Conservation (phyloP, 2,797 vertebrate genomes). For the Crossoptilon crossoptilon region DNA sequence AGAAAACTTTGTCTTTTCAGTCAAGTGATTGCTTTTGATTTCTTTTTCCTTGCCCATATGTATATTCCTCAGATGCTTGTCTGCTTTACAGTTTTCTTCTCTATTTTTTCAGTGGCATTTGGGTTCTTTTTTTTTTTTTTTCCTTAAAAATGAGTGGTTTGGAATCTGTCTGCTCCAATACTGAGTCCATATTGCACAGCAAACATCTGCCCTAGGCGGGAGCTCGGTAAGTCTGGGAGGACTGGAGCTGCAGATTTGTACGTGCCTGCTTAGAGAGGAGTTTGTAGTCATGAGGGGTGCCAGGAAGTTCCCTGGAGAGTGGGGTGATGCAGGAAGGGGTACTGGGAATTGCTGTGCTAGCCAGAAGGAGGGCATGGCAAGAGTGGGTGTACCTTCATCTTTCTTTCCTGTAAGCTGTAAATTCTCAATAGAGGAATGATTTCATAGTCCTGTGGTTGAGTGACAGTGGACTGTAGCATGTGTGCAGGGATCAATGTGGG, state of each 20-base stretch:
- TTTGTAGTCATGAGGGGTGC: fast-evolving
- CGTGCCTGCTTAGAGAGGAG: neutral
- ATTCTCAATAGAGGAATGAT: neutral
- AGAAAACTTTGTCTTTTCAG: neutral
- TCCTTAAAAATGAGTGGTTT: neutral
- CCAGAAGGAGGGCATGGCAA: neutral
- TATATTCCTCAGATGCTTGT: neutral
- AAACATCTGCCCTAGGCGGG: neutral
- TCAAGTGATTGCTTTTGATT: neutral
- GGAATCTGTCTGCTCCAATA: neutral
- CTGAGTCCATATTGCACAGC: neutral
- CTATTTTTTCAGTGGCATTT: neutral
- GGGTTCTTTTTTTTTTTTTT: neutral
- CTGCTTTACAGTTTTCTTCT: neutral
- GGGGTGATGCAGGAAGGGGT: fast-evolving
- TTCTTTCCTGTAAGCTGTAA: neutral
- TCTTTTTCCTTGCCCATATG: neutral
- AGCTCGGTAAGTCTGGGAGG: neutral
- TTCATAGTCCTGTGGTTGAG: neutral
- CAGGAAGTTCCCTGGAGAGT: neutral
- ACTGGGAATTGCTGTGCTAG: neutral
- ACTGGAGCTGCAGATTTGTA: neutral
- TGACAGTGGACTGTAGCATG: too few relatives aligned
- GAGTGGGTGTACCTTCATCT: neutral
- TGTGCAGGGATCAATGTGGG: neutral